Conservation (phyloP, 2,888 invertebrate genomes). For the Hemicrepidius hirtus region DNA sequence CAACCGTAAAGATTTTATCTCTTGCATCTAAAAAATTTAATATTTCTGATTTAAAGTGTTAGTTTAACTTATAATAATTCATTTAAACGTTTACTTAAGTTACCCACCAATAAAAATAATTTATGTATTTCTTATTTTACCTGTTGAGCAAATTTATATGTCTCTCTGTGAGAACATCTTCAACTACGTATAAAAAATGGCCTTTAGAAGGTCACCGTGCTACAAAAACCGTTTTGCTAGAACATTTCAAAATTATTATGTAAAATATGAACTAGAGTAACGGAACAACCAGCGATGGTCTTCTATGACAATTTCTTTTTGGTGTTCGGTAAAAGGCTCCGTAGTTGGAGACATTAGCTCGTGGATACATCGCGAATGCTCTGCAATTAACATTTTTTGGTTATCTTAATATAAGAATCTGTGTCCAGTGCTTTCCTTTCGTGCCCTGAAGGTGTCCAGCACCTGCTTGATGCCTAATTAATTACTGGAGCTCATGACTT, state of each 20-base stretch:
- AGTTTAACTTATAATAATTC: slow-evolving; percentile 2
- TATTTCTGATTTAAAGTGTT: slow-evolving; percentile 11
- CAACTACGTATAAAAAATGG: background rate
- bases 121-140: slow-evolving; percentile 11
- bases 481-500: slow-evolving; percentile 64
- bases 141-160: slow-evolving; percentile 13
- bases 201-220: slow-evolving; percentile 22
- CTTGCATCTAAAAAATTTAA: background rate
- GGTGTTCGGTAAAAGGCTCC: background rate
- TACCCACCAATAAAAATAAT: slow-evolving; percentile 21
- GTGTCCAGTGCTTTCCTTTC: slow-evolving; percentile 44
- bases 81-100: background rate
- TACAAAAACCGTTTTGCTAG: slow-evolving; percentile 2
- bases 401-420: slow-evolving; percentile 46
- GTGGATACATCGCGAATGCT: slow-evolving; percentile 27
- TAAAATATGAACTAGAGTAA: slow-evolving; percentile 9
- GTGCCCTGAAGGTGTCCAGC: slow-evolving; percentile 59
- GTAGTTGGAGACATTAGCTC: slow-evolving; percentile 1
- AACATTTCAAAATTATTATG: slow-evolving; percentile 2
- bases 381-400: slow-evolving; percentile 42
- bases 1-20: slow-evolving; percentile 6
- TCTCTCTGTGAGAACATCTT: slow-evolving; percentile 5
- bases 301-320: background rate
- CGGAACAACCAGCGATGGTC: background rate
- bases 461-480: slow-evolving; percentile 65